Evolutionary conservation across 2,113 vertebrate species (phyloP).

Genomic region (Pelodiscus sinensis): DNA sequence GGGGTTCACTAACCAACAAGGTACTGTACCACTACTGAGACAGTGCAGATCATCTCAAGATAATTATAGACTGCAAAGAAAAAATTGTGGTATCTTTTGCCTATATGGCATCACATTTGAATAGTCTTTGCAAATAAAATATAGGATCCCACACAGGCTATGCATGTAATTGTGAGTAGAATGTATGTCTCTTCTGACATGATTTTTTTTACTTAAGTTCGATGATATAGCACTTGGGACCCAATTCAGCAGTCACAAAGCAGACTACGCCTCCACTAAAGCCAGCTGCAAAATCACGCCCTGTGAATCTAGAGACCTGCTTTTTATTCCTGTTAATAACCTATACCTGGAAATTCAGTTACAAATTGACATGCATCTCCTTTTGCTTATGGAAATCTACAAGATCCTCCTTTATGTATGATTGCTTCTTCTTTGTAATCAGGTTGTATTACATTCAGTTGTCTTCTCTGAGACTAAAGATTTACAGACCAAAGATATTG

Average conservation of each 20-base stretch:
- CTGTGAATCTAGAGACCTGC: neutral
- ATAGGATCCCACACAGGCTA: accelerated
- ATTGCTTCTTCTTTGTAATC: neutral
- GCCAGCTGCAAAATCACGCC: neutral
- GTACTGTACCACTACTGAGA: conserved; percentile 29
- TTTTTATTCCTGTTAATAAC: neutral
- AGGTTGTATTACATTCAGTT: neutral
- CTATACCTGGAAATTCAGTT: neutral
- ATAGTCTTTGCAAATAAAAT: neutral
- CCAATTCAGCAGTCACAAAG: neutral
- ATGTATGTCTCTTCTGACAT: neutral
- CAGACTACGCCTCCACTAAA: neutral
- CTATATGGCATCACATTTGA: neutral
- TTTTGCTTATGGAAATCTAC: accelerated
- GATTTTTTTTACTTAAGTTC: neutral
- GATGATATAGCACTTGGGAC: neutral
- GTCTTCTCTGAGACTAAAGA: neutral
- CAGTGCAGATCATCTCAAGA: neutral
- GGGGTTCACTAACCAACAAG: conserved; percentile 68
- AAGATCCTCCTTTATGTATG: neutral
- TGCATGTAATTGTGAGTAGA: neutral
- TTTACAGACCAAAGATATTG: neutral
- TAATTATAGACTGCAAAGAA: neutral
- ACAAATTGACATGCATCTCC: neutral
- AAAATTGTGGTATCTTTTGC: neutral